Evolutionary conservation across 2,113 vertebrate genomes (phyloP).

Genomic region (Empidonax traillii): DNA sequence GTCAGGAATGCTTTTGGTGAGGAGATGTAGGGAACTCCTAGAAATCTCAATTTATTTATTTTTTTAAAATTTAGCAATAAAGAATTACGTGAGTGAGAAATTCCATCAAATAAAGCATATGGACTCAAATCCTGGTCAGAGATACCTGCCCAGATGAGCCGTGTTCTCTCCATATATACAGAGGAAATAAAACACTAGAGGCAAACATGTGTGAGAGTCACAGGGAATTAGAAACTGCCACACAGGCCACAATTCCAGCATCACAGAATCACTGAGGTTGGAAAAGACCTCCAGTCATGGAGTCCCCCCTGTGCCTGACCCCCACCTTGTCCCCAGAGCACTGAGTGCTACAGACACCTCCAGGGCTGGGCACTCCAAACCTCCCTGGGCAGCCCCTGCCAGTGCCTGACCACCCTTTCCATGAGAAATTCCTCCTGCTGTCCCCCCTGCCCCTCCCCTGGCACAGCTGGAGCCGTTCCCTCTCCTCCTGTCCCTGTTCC

Average conservation of each 20-base stretch:
- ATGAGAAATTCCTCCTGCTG: not conserved
- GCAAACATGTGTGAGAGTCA: rapidly evolving
- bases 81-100: not conserved
- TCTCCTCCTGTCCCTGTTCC: not conserved
- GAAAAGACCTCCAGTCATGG: not conserved
- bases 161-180: rapidly evolving
- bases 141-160: not conserved
- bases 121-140: not conserved
- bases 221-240: not conserved
- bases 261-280: not conserved
- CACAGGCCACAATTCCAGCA: not conserved
- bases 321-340: not conserved
- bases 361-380: not conserved
- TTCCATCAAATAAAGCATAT: not conserved
- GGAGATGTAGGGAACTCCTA: not conserved
- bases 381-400: not conserved
- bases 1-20: not conserved
- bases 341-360: not conserved
- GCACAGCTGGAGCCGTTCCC: not conserved
- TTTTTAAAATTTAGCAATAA: not conserved
- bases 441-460: not conserved
- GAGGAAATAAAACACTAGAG: not conserved
- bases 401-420: not conserved
- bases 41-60: not conserved
- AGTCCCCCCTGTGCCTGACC: not conserved